Evolutionary conservation across 2,113 vertebrate genomes (phyloP), one percentile per base, ranked within the genome.

Genomic region (Platichthys flesus): DNA sequence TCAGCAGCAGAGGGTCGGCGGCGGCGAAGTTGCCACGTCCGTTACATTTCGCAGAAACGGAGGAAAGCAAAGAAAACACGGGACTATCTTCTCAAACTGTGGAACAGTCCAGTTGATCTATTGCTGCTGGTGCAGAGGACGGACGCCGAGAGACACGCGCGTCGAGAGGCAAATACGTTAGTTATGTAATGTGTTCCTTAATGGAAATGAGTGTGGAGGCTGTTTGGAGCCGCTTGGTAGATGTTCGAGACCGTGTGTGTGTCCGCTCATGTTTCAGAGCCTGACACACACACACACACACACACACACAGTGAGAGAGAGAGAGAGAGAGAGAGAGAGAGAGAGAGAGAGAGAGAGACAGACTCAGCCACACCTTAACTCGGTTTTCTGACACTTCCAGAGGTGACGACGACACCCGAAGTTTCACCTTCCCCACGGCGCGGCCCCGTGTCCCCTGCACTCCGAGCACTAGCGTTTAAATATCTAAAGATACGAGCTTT

Each of bases 351-450:
- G 26, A 42, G 31, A 31, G 31, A 31, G 31, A 7, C 6, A 6
- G 31, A 81, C 79, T 72, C 85, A 92, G 94, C 94, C 94, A 95
- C 94, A 95, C 94, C 94, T 95, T 94, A 94, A 94, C 92, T 92
- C 90, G 92, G 88, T 91, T 72, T 7, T 15, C 89, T 84, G 84
- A 88, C 90, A 93, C 65, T 86, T 87, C 83, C 82, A 81, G 83
- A 81, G 75, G 73, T 85, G 90, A 87, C 89, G 90, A 84, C 86
- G 68, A 65, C 58, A 74, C 78, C 37, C 61, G 47, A 70, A 61
- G 51, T 63, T 84, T 84, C 72, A 45, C 57, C 84, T 21, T 18
- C 40, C 73, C 42, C 58, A 16, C 26, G 61, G 67, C 58, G 71
- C 23, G 51, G 68, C 54, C 12, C 20, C 9, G 57, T 5, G 18